These are phyloP conservation scores for Nannobrachium achirus DNA, from an alignment of 2,113 vertebrate species.

Conservation along the genomic window DNA sequence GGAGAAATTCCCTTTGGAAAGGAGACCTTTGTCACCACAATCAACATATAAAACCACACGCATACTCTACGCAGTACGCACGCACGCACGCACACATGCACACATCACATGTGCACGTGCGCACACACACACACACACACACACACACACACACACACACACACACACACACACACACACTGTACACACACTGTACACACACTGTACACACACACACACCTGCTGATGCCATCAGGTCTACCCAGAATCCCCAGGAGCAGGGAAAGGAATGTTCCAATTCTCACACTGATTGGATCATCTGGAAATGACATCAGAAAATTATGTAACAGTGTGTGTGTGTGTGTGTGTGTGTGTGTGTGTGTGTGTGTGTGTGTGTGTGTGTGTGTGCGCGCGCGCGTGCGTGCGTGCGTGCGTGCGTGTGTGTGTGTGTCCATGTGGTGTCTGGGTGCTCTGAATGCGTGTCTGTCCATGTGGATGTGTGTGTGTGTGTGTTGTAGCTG, in stretches of 20 bases:
- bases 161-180: neutral
- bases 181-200: neutral
- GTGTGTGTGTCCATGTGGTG: constrained; percentile 15
- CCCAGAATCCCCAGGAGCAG: neutral
- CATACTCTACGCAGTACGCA: too few relatives aligned
- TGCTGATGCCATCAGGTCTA: too few relatives aligned
- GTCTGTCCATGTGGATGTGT: neutral
- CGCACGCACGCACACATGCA: too few relatives aligned
- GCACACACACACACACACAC: neutral
- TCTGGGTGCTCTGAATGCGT: neutral
- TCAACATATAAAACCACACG: neutral
- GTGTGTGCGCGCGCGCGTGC: constrained; percentile 1
- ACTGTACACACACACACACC: neutral
- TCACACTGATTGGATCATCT: constrained; percentile 24
- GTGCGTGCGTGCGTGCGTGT: neutral
- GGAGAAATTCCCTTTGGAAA: too few relatives aligned
- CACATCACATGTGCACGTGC: too few relatives aligned
- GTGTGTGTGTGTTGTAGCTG: constrained; percentile 16
- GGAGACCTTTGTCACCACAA: neutral
- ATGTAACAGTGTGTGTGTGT: constrained; percentile 31
- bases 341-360: constrained; percentile 22
- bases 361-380: constrained; percentile 7
- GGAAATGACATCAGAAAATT: constrained; percentile 43
- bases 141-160: neutral
- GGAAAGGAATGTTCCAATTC: constrained; percentile 25